phyloP scores from a whole-genome alignment of 2,113 vertebrate genomes.

The Tetrao urogallus region DNA sequence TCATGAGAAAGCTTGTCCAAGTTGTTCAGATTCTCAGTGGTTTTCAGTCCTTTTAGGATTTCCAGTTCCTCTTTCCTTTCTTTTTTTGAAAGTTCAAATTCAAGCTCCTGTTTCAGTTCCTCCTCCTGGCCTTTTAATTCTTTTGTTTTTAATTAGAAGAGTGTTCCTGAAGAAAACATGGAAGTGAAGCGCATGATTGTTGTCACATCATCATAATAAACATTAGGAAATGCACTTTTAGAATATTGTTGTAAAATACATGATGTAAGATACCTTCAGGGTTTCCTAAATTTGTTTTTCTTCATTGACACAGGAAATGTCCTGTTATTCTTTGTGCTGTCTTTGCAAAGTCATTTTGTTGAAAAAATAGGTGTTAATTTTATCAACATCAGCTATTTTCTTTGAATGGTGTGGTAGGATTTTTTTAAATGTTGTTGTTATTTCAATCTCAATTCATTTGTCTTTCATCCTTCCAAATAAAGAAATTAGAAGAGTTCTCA shows the following conservation, averaged over 20 bases:
- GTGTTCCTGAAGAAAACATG: neutral
- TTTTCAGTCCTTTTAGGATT: neutral
- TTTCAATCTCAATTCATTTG: neutral
- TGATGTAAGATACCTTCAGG: neutral
- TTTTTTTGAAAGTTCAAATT: neutral
- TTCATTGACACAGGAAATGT: neutral
- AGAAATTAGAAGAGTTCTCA: neutral
- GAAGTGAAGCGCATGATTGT: fast-evolving
- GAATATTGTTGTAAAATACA: neutral
- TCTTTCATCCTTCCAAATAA: neutral
- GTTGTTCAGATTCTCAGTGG: neutral
- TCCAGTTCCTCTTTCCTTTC: neutral
- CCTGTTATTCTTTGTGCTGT: neutral
- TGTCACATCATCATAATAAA: neutral
- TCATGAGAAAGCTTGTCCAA: neutral
- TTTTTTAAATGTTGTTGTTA: neutral
- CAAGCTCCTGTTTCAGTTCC: neutral
- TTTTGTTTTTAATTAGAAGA: neutral
- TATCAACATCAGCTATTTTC: neutral
- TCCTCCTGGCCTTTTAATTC: neutral
- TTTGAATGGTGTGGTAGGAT: neutral
- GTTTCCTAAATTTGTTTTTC: neutral
- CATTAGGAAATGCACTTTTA: neutral
- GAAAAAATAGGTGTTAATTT: neutral
- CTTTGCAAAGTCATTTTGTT: neutral